Evolutionary conservation across 2,888 invertebrate species (phyloP), one percentile per base, ranked within the genome.

Genomic region (Eristalinus aeneus): DNA sequence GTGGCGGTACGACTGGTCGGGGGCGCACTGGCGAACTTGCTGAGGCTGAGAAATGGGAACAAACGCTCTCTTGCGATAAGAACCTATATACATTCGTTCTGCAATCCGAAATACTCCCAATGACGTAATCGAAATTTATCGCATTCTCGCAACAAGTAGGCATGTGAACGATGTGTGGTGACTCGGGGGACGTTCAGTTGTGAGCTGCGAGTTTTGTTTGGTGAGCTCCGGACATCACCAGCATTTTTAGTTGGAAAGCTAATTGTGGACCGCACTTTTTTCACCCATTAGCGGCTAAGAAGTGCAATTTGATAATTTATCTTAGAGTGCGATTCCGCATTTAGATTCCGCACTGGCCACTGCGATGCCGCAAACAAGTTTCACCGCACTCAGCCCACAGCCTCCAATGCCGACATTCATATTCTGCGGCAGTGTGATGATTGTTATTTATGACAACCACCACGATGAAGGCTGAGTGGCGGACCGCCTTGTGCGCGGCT

Each of bases 391-490:
- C 60, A 61, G 58, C 73, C 2, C 27, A 27, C 2, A n/a, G 46
- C 3, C n/a, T 39, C 67, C 46, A 68, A 67, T 39, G 63, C 65
- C 67, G 65, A 60, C 67, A 63, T 71, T 65, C 75, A 72, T 76
- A 75, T 85, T 75, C 71, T 75, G 65, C 64, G 39, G 34, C 53
- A 69, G 74, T 74, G 79, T 84, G 84, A 79, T 85, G 80, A 85
- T 85, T 85, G 85, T 85, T 85, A 85, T 85, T 85, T 85, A 85
- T 81, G 80, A 85, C 85, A 85, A 64, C 54, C 67, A 16, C 71
- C 67, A 16, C 71, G 58, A 74, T 46, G 72, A 71, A 60, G 36
- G 56, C 64, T 71, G 54, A 65, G 22, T 58, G 54, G 5, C 1
- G 8, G 58, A 46, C 23, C 56, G 56, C 56, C 56, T 56, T 56